Evolutionary conservation across 2,113 vertebrate genomes (phyloP).

Genomic region (Strigops habroptila): DNA sequence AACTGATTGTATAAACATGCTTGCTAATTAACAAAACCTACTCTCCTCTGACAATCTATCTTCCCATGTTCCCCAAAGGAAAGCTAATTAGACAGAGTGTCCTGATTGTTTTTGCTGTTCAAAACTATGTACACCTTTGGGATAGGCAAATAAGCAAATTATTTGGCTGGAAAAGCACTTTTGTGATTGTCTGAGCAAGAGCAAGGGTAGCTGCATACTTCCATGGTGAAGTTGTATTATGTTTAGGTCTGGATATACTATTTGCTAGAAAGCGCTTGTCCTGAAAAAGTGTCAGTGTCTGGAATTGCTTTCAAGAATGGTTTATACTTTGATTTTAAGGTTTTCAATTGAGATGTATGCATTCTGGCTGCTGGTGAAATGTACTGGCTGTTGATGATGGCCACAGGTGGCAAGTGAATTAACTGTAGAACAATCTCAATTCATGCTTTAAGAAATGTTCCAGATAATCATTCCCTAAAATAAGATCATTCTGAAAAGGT

Average conservation of each 20-base stretch:
- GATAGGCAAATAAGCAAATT: neutral
- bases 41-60: neutral
- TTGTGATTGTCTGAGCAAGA: neutral
- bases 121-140: neutral
- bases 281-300: neutral
- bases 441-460: neutral
- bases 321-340: constrained; percentile 21
- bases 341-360: constrained; percentile 47
- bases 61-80: neutral
- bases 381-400: neutral
- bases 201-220: neutral
- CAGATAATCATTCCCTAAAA: neutral
- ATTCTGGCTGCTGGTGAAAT: constrained; percentile 43
- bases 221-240: neutral
- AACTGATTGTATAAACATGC: neutral
- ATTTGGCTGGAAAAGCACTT: neutral
- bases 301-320: neutral
- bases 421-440: neutral
- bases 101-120: neutral
- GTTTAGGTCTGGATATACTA: constrained; percentile 25
- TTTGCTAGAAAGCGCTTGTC: constrained; percentile 27
- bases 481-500: constrained; percentile 11
- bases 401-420: constrained; percentile 44
- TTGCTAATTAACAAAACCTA: neutral
- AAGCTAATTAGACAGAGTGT: neutral